Base-by-base conservation (phyloP, 2,888 invertebrate species). In the Notocelia uddmanniana region DNA sequence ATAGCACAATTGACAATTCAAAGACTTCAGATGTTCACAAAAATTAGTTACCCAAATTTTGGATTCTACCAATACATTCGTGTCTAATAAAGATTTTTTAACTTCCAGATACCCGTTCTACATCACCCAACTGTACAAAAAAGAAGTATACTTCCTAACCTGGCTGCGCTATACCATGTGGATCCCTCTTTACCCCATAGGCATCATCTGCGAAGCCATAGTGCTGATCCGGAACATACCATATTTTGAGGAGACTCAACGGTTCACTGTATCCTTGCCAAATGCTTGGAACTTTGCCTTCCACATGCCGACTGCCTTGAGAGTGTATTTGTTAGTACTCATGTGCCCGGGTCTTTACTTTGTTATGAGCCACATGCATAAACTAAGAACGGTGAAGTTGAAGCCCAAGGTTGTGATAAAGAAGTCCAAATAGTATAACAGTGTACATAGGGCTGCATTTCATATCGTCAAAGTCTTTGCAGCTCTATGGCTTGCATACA, bases 91-190 rank as follows among this genome's bases (percentile, higher is more conserved):
- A 50, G 15, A 59, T 58, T 45, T 9, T 60, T 23, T 19, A 66
- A 76, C 58, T 90, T 94, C 19, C 85, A 98, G 98, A 80, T 99
- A 99, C 91, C 98, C 98, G 0, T 99, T 96, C 89, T 99, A 99
- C 90, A 96, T 98, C 83, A 94, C 96, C 0, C 96, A 97, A 81
- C 89, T 97, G 0, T 95, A 97, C 81, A 96, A 97, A 72, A 95
- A 95, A 31, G 96, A 97, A 73, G 94, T 97, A 41, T 94, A 95
- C 58, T 81, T 97, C 3, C 87, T 99, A 10, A 98, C 98, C 0
- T 99, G 99, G 99, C 89, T 99, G 2, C 95, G 99, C 18, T 99
- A 99, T 88, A 97, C 97, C 0, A 94, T 98, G 69, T 99, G 99
- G 99, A 97, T 99, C 76, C 96, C 98, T 0, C 94, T 99, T 0